Base-by-base conservation (phyloP, 1,140 invertebrate species). In the Galleria mellonella region DNA sequence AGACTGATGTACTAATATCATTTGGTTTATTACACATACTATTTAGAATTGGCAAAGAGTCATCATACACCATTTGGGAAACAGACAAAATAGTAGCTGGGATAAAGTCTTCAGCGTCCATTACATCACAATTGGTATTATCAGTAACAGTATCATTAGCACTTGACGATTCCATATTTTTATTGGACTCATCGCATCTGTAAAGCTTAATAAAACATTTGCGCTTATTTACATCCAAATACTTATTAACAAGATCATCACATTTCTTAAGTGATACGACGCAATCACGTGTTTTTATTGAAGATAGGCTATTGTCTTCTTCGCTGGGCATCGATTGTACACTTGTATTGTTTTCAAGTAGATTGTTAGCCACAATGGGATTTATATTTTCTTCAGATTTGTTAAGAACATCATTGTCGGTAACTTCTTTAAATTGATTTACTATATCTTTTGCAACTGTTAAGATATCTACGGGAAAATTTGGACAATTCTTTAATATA, bases 121-220 rank as follows among this genome's bases (percentile, higher is more conserved):
- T 36, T 17, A 35, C 17, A 31, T 23, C 15, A 43, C 46, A 32
- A 11, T 42, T 50, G 1, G 43, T 14, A 30, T 43, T 40, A 28
- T 46, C 40, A 12, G 39, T 33, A 9, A n/a, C 10, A 15, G 10
- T 14, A 10, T 12, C 9, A 13, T 32, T n/a, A 17, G 38, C 9
- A 10, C n/a, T n/a, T n/a, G 10, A 9, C 4, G 3, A 33, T n/a
- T 46, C 12, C 28, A 15, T 11, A 47, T 47, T 51, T 28, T 47
- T 37, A 23, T 45, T n/a, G 9, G 45, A 6, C 4, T 40, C 27
- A 40, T 82, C 77, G 48, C 68, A 78, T 47, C 65, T 68, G 28
- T 63, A 29, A 43, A 81, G 49, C 40, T 54, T 63, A 13, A 81
- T 58, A 56, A 47, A 69, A 62, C 73, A 81, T 15, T 55, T 43